Evolutionary conservation across 2,888 invertebrate genomes (phyloP).

Genomic region (Itoplectis maculator): DNA sequence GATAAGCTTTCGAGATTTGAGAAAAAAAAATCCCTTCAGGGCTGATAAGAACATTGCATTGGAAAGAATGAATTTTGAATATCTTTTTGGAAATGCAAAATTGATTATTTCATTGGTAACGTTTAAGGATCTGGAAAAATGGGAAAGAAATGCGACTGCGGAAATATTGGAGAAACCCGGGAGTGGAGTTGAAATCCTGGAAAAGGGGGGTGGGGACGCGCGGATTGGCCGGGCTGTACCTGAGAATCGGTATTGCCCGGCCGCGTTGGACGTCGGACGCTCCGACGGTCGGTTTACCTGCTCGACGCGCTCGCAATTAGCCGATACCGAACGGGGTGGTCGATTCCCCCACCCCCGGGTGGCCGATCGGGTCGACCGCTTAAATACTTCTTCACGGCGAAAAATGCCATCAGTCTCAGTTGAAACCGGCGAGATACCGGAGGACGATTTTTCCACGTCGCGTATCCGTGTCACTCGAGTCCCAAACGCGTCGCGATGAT

Average conservation of each 20-base stretch:
- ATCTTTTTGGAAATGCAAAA: too few relatives aligned
- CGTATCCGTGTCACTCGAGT: neutral
- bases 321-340: constrained; percentile 10
- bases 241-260: constrained; percentile 14
- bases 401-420: constrained; percentile 50
- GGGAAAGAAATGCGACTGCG: too few relatives aligned
- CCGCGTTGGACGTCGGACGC: neutral
- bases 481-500: neutral
- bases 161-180: neutral
- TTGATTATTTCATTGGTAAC: too few relatives aligned
- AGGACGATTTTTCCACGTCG: neutral
- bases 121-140: too few relatives aligned
- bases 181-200: neutral
- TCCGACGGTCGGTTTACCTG: neutral
- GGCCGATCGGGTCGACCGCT: constrained; percentile 11
- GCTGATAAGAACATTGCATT: too few relatives aligned
- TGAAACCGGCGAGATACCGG: constrained; percentile 8
- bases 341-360: constrained; percentile 12
- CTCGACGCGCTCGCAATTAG: neutral
- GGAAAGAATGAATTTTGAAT: too few relatives aligned
- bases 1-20: too few relatives aligned
- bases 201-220: neutral
- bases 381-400: constrained; percentile 46
- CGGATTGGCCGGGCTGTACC: neutral
- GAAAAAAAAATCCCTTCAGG: too few relatives aligned